Conservation (phyloP, 2,797 vertebrate species). For the Hyperoplus lanceolatus region DNA sequence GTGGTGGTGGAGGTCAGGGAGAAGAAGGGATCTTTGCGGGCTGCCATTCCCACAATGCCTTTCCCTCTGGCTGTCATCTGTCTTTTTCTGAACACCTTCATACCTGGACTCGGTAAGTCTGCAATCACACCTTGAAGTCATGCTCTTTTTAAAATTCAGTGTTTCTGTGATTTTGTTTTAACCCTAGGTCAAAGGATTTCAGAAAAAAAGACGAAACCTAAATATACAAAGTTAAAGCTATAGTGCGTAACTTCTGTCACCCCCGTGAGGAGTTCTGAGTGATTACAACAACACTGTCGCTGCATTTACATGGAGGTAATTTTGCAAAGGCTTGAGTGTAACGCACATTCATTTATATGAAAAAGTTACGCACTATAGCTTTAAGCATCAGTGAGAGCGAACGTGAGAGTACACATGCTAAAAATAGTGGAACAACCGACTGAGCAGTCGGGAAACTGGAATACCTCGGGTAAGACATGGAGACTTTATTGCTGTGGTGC, state of each 20-base stretch:
- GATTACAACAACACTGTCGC: too few relatives aligned
- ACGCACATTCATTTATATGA: too few relatives aligned
- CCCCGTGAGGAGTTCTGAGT: too few relatives aligned
- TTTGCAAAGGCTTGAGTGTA: too few relatives aligned
- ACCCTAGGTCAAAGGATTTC: not conserved
- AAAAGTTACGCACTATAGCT: too few relatives aligned
- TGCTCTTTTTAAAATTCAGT: not conserved
- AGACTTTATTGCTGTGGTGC: not conserved
- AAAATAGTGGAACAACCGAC: constrained; percentile 27
- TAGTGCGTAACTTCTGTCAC: too few relatives aligned
- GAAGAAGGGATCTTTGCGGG: constrained; percentile 94
- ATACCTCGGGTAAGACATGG: not conserved
- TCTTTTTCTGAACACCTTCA: constrained; percentile 97
- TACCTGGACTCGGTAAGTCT: constrained; percentile 96
- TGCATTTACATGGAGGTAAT: too few relatives aligned
- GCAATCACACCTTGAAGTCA: not conserved
- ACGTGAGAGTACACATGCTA: not conserved
- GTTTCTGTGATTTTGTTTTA: not conserved
- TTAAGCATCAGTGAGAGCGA: not conserved
- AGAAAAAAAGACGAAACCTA: not conserved
- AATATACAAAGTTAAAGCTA: not conserved
- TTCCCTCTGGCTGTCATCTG: constrained; percentile 96
- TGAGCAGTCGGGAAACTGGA: constrained; percentile 10
- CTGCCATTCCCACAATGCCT: constrained; percentile 98
- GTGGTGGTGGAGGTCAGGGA: constrained; percentile 96